These are phyloP conservation scores for Sclerurus mexicanus DNA, from an alignment of 2,113 vertebrate species.

Conservation along the genomic window DNA sequence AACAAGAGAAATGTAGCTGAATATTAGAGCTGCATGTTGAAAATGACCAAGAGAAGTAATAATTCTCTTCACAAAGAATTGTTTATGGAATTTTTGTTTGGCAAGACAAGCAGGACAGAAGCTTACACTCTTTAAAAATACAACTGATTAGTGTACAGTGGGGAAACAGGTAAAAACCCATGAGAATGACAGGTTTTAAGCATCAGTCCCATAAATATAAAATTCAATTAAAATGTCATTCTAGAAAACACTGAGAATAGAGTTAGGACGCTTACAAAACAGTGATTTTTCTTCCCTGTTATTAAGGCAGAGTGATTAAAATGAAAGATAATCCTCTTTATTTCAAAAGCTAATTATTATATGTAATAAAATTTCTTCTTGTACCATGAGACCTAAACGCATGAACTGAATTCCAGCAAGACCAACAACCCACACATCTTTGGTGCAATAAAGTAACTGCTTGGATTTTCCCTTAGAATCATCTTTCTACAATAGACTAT, in stretches of 20 bases:
- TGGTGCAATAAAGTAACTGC: background rate
- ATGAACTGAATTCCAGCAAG: background rate
- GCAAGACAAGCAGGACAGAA: background rate
- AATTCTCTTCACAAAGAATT: background rate
- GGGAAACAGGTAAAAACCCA: background rate
- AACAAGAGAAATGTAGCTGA: background rate
- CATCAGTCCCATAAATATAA: background rate
- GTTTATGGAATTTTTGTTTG: background rate
- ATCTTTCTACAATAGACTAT: background rate
- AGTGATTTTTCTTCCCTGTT: background rate
- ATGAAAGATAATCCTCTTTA: background rate
- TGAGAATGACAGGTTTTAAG: background rate
- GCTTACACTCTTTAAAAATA: background rate
- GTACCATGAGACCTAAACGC: background rate
- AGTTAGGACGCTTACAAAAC: background rate
- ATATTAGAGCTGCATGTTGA: background rate
- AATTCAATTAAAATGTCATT: constrained; percentile 1
- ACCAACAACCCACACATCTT: background rate
- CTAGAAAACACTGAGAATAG: background rate
- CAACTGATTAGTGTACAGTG: background rate
- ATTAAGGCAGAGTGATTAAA: constrained; percentile 23
- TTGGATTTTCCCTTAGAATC: background rate
- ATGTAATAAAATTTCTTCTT: background rate
- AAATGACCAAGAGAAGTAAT: background rate
- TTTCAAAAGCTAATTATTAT: constrained; percentile 33